A percentile compares a stretch with the other conserved stretches of the same genome.
These are phyloP conservation scores for Hypsibius dujardini DNA, from an alignment of 1,140 invertebrate genomes.

Conservation along the genomic window DNA sequence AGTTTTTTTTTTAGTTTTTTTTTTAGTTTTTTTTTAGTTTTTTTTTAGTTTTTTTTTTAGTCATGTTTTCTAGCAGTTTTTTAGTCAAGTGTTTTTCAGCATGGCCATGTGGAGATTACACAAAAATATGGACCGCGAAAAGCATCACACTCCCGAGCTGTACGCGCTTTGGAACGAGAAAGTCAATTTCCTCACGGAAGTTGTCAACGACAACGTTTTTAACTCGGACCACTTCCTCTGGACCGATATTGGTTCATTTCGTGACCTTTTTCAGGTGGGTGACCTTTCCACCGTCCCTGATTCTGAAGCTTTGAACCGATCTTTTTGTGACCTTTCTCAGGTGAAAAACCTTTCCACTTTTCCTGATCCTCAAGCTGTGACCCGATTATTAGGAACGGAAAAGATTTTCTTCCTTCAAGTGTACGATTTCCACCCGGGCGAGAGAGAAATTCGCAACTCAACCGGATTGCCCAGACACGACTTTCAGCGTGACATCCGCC, in stretches of 20 bases:
- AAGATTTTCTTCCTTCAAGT: too few species aligned
- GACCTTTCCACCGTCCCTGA: not conserved
- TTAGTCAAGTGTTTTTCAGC: too few species aligned
- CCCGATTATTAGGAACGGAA: too few species aligned
- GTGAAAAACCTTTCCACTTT: not conserved
- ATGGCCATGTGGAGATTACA: not conserved
- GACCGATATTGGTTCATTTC: not conserved
- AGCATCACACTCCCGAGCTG: not conserved
- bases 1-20: too few species aligned
- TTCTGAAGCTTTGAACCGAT: not conserved
- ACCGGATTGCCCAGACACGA: not conserved
- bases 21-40: too few species aligned
- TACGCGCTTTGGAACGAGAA: not conserved
- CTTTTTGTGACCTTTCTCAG: not conserved
- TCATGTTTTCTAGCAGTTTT: too few species aligned
- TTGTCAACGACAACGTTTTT: not conserved
- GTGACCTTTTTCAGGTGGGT: not conserved
- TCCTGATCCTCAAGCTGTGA: not conserved
- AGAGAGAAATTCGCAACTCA: not conserved
- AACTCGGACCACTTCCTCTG: not conserved
- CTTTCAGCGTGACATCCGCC: not conserved
- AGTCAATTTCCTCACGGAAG: not conserved
- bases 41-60: too few species aligned
- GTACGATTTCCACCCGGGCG: not conserved
- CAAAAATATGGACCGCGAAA: not conserved